phyloP scores from a whole-genome alignment of 2,113 vertebrate species.

The Brachionichthys hirsutus region DNA sequence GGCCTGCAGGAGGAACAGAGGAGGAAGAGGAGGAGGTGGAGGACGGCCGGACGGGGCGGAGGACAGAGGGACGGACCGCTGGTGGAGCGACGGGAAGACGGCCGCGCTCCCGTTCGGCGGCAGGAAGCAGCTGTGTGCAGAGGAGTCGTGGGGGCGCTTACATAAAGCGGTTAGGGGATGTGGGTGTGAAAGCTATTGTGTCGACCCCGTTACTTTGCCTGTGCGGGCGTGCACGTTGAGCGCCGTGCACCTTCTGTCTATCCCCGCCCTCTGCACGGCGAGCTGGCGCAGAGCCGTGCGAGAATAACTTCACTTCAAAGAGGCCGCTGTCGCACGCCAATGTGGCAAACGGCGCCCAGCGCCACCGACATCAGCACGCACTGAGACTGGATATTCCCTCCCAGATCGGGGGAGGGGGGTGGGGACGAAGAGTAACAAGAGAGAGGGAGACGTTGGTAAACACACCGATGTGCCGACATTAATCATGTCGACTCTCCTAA shows the following conservation, averaged over 20 bases:
- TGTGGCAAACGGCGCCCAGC: slow-evolving; percentile 68
- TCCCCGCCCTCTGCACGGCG: slow-evolving; percentile 45
- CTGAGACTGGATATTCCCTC: slow-evolving; percentile 61
- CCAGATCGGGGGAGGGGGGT: slow-evolving; percentile 37
- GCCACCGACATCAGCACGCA: slow-evolving; percentile 59
- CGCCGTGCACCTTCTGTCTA: slow-evolving; percentile 28
- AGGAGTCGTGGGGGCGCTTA: slow-evolving; percentile 36
- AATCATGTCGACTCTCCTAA: slow-evolving; percentile 71
- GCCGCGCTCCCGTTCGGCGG: slow-evolving; percentile 20
- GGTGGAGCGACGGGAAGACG: slow-evolving; percentile 34
- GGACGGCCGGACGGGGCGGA: slow-evolving; percentile 9
- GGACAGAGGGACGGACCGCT: slow-evolving; percentile 17
- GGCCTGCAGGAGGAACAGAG: slow-evolving; percentile 54
- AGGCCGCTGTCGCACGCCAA: slow-evolving; percentile 72
- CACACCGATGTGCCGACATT: slow-evolving; percentile 68
- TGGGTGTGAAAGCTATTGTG: slow-evolving; percentile 56
- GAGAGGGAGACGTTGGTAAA: slow-evolving; percentile 44
- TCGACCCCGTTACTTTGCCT: slow-evolving; percentile 46
- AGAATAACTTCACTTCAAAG: slow-evolving; percentile 76
- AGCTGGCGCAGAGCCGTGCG: slow-evolving; percentile 57
- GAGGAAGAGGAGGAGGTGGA: slow-evolving; percentile 11
- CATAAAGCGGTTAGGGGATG: slow-evolving; percentile 49
- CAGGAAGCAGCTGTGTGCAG: slow-evolving; percentile 20
- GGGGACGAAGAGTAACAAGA: slow-evolving; percentile 10
- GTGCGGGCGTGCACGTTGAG: slow-evolving; percentile 33